Base-by-base conservation (phyloP, 37 sponge, comb jelly and placozoan genomes). In the Halisarca cf. caerulea region DNA sequence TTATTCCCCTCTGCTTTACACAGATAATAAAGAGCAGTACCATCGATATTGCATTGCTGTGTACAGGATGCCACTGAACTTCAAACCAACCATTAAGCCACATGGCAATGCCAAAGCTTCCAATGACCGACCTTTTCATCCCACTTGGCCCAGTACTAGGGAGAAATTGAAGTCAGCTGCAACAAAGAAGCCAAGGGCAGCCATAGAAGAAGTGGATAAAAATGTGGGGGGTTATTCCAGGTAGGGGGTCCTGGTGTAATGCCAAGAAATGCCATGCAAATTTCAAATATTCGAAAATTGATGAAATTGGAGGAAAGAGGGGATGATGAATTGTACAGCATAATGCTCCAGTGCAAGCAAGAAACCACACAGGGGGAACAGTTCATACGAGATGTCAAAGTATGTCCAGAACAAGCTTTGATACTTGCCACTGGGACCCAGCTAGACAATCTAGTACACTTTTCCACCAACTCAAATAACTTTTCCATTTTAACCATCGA, bases 191-290 rank as follows among this genome's bases (percentile, higher is more conserved):
- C 88, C 88, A 2, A 83, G 83, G n/a, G 69, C 33, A 7, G 68
- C 73, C 25, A 66, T 89, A 2, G 40, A 47, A 37, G 14, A 15
- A 32, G 60, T 87, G 21, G 81, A 82, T 2, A 2, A 1, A 25
- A 58, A 71, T 28, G 72, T 55, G 6, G 86, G 86, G 2, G 80
- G 86, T 0, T 34, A 80, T 59, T 7, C 68, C 25, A 58, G 66
- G 86, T 81, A 43, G 7, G 14, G 18, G 68, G 70, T n/a, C 40
- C 86, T 20, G 80, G 86, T 4, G 25, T 80, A 20, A 38, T 86
- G 2, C 86, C 86, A 0, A 24, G 86, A 80, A 51, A 86, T 80
- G n/a, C n/a, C n/a, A n/a, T n/a, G n/a, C n/a, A n/a, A n/a, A n/a
- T n/a, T n/a, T n/a, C n/a, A n/a, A n/a, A n/a, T n/a, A n/a, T n/a